Base-by-base conservation (phyloP, 2,888 invertebrate genomes). In the Philonicus albiceps region DNA sequence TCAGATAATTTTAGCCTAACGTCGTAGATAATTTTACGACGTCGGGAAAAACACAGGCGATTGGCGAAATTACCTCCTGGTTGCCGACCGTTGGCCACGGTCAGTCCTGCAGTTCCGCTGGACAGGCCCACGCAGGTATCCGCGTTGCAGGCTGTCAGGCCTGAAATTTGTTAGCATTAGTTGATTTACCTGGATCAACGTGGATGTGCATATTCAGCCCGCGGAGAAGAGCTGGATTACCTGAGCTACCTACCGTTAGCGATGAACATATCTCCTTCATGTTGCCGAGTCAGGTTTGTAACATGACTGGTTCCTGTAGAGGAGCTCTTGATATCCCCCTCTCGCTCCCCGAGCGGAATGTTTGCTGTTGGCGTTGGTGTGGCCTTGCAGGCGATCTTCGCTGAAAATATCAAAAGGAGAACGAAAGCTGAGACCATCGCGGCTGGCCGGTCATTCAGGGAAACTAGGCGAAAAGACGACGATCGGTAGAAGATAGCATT, bases 91-190 rank as follows among this genome's bases (percentile, higher is more conserved):
- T 88, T 88, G 87, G 89, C 88, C 86, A 89, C 88, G 88, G 90
- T 88, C 84, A 92, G 88, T 88, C 91, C 91, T 86, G 92, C 92
- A 30, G 92, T 92, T 87, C 92, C 92, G 89, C 92, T 92, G 37
- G 92, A 92, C 30, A 92, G 89, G 19, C 92, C 92, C 87, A 92
- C 91, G 90, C 92, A 92, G 89, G 92, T 92, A 90, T 92, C 92
- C 88, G 89, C 90, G 86, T 91, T 91, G 89, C 92, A 92, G 88
- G 89, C 89, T 87, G 90, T 89, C 87, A 91, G 89, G 87, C 91
- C 92, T 92, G 88, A 37, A 87, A 84, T 84, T 84, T 84, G 22
- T 22, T 13, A 73, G 30, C 43, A 73, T 84, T 73, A 37, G 64
- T 81, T 81, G 53, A 81, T 64, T 84, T 73, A 73, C n/a, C 34